Base-by-base conservation (phyloP, 2,888 invertebrate species). In the Omphaloscelis lunosa region DNA sequence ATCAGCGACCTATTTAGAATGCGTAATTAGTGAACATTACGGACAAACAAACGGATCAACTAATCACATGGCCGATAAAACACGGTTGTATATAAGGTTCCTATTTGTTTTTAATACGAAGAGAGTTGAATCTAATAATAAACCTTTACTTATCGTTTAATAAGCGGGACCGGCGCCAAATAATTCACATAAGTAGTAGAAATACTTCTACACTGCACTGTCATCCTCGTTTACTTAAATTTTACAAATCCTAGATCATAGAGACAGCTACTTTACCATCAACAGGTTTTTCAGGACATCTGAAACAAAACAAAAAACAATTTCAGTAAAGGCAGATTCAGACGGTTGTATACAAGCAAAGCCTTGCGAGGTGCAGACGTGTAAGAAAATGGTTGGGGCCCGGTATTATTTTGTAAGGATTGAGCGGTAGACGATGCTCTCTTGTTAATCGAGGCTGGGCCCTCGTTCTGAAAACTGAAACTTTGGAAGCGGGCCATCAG, bases 1-100 rank as follows among this genome's bases (percentile, higher is more conserved):
- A 93, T 93, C 92, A 87, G 74, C 83, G 92, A 93, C 93, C 93
- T 90, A 93, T 92, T 92, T 93, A 84, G 85, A 82, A 88, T 89
- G 90, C 91, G 92, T 92, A 92, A 93, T 92, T 92, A 93, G 88
- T 89, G 84, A 87, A 85, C 84, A 88, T 85, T 85, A 83, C 84
- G 86, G 86, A 84, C 88, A 29, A 84, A 86, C 84, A 84, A 87
- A 85, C 86, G 86, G 86, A 91, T 90, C 89, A 73, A 88, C 85
- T 85, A 85, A 88, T 86, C 77, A 77, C 61, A 66, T 56, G 80
- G 34, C 61, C 77, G 80, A 80, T 80, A 71, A 58, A 82, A 77
- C 56, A 82, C 81, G 78, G 23, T 27, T 75, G 70, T 71, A 27
- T 45, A 51, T 71, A 39, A 68, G 63, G 58, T 58, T 45, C 66